Evolutionary conservation across 2,113 vertebrate species (phyloP), one percentile per base, ranked within the genome.

Genomic region (Cyprichromis sp.): DNA sequence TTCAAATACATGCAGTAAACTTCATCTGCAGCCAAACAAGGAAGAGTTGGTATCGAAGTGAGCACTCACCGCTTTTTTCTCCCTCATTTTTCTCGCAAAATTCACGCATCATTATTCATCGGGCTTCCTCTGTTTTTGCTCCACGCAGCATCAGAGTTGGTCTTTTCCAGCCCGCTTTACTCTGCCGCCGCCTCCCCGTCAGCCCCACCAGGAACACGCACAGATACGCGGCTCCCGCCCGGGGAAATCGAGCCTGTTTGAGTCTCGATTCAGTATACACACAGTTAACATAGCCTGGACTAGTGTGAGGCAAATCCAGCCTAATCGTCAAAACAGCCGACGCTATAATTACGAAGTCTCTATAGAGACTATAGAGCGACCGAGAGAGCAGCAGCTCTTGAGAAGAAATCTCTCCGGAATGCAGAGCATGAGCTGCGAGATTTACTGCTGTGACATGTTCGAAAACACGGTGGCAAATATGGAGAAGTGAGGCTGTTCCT

Each of bases 61-160:
- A 86, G 47, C 87, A 97, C 96, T 97, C 96, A 97, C 96, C 96
- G 66, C 82, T 71, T 87, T 88, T 81, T 92, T 76, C 82, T 85
- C 81, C 52, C 84, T 86, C 87, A 87, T 73, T 88, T 91, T 87
- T 93, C 91, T 91, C 91, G 94, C 89, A 91, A 86, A 89, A 89
- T 89, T 80, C 81, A 81, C 54, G 84, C 86, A 82, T 85, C 89
- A 59, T 87, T 92, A 87, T 90, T 95, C 94, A 92, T 87, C 87
- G 87, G 84, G 81, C 91, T 91, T 92, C 86, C 86, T 88, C 92
- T 95, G 88, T 85, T 81, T 80, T 31, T 87, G 83, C 73, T 92
- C 87, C 85, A 71, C 88, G 90, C 88, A 89, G 93, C 93, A 89
- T 92, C 91, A 92, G 92, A 85, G 81, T 85, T 85, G 87, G 92